These are phyloP conservation scores for Eupithecia centaureata DNA, from an alignment of 2,888 invertebrate genomes.

Conservation along the genomic window DNA sequence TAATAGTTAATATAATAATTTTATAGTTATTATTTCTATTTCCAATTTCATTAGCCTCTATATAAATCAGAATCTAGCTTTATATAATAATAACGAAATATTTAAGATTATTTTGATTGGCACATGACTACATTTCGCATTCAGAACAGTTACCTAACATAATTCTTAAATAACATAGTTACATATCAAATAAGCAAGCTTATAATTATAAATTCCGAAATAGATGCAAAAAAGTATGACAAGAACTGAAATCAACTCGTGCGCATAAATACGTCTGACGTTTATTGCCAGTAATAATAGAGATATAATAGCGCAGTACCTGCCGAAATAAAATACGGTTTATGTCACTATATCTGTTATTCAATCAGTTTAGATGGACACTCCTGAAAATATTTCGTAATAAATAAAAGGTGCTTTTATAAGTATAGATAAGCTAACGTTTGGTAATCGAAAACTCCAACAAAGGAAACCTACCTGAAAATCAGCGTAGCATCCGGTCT, in stretches of 20 bases:
- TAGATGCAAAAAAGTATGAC: slow-evolving; percentile 9
- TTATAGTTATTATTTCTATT: background rate
- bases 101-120: slow-evolving; percentile 2
- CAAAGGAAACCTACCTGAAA: too few relatives aligned
- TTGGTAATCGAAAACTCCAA: background rate
- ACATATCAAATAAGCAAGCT: background rate
- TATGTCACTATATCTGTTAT: background rate
- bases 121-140: background rate
- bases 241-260: slow-evolving; percentile 18
- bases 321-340: background rate
- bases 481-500: too few relatives aligned
- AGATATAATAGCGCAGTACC: slow-evolving; percentile 11
- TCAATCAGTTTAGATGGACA: background rate
- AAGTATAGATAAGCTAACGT: background rate
- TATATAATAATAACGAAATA: background rate
- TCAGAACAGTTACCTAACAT: background rate
- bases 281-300: slow-evolving; percentile 24
- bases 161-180: background rate
- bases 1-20: too few relatives aligned
- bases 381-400: background rate
- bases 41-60: background rate
- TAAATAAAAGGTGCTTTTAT: background rate
- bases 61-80: background rate
- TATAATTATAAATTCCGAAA: background rate
- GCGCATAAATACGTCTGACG: slow-evolving; percentile 20